Conservation (phyloP, 2,113 vertebrate species). For the Petroica traversi region DNA sequence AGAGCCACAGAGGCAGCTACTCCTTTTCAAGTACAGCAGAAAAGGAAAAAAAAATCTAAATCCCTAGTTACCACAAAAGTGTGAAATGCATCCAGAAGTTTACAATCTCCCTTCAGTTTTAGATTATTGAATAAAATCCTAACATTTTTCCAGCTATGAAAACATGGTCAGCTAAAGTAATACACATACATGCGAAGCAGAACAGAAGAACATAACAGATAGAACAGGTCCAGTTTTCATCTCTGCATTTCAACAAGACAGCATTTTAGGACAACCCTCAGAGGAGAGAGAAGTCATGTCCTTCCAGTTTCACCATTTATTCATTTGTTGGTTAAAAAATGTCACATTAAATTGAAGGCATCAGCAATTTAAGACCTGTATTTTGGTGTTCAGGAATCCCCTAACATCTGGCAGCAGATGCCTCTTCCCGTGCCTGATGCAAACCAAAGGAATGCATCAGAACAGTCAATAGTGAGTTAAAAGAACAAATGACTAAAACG, state of each 20-base stretch:
- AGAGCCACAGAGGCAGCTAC: background rate
- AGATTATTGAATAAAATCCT: background rate
- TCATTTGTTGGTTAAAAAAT: background rate
- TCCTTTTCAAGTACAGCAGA: background rate
- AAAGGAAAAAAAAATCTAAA: background rate
- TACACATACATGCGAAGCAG: background rate
- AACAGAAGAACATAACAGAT: background rate
- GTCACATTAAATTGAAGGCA: background rate
- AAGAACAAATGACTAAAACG: background rate
- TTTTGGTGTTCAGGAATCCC: background rate
- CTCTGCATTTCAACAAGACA: background rate
- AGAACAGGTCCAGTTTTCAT: background rate
- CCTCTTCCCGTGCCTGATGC: background rate
- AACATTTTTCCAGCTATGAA: background rate
- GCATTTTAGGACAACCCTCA: background rate
- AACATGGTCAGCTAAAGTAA: background rate
- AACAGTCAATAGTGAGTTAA: background rate
- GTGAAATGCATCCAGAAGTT: background rate
- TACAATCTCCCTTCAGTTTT: background rate
- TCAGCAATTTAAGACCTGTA: background rate
- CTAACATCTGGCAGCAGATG: background rate
- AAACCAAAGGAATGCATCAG: background rate
- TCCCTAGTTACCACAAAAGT: background rate
- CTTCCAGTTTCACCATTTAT: background rate
- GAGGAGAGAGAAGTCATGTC: background rate